phyloP scores from a whole-genome alignment of 2,888 invertebrate genomes.

The Zygaena filipendulae region DNA sequence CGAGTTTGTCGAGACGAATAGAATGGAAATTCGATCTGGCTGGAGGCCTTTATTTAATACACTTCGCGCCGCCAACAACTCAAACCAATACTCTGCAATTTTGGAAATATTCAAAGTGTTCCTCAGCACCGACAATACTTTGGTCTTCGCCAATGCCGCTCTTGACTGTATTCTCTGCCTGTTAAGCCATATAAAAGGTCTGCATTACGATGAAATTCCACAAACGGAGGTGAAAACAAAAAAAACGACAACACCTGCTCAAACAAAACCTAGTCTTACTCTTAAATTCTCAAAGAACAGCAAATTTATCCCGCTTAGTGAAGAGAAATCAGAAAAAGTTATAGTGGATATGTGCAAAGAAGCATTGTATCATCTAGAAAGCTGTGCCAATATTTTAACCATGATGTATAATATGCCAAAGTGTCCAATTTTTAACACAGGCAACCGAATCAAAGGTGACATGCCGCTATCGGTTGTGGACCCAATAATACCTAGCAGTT shows the following conservation, averaged over 20 bases:
- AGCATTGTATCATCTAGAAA: conserved; percentile 86
- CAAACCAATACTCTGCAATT: conserved; percentile 77
- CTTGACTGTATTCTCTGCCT: conserved; percentile 94
- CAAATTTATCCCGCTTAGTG: conserved; percentile 54
- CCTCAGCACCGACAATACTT: conserved; percentile 90
- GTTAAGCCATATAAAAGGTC: conserved; percentile 78
- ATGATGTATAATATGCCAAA: conserved; percentile 96
- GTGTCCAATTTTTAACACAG: conserved; percentile 92
- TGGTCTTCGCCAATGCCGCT: conserved; percentile 94
- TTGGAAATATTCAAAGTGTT: conserved; percentile 95
- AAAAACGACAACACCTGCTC: conserved; percentile 33
- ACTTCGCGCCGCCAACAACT: conserved; percentile 84
- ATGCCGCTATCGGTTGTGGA: conserved; percentile 84
- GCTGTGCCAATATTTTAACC: conserved; percentile 86
- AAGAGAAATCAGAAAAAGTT: conserved; percentile 57
- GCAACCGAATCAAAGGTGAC: conserved; percentile 83
- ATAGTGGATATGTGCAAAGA: conserved; percentile 76
- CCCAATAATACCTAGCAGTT: conserved; percentile 80
- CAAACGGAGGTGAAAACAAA: conserved; percentile 52
- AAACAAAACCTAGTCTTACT: conserved; percentile 45
- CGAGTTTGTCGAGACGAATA: conserved; percentile 94
- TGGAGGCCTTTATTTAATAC: conserved; percentile 97
- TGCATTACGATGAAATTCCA: conserved; percentile 68
- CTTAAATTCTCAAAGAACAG: conserved; percentile 58
- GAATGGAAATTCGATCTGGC: conserved; percentile 93